Evolutionary conservation across 2,797 vertebrate species (phyloP).

Genomic region (Lepilemur septentrionalis): DNA sequence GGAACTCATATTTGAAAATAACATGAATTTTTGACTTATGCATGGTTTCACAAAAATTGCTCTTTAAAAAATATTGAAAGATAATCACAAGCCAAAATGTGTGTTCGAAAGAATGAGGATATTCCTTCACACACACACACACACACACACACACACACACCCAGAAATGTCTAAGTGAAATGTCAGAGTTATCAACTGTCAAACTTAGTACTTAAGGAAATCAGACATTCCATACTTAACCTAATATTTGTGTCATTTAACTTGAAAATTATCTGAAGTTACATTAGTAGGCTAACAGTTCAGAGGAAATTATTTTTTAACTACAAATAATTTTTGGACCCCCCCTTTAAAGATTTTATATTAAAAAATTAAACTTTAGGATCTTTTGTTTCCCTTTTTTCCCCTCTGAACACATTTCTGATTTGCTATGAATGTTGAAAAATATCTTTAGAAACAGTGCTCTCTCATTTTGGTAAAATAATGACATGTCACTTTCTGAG

Average conservation of each 20-base stretch:
- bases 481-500: conserved; percentile 76
- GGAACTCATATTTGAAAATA: too few species aligned
- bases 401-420: conserved; percentile 76
- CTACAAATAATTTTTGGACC: conserved; percentile 31
- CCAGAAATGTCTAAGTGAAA: too few species aligned
- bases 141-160: too few species aligned
- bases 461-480: conserved; percentile 81
- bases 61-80: too few species aligned
- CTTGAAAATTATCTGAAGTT: conserved; percentile 55
- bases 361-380: conserved; percentile 56
- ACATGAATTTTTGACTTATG: too few species aligned
- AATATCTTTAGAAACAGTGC: conserved; percentile 78
- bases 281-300: conserved; percentile 27
- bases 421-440: conserved; percentile 78
- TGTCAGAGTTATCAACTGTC: too few species aligned
- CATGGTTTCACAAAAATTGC: too few species aligned
- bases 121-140: too few species aligned
- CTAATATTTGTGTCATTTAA: not conserved
- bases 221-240: too few species aligned
- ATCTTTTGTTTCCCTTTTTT: conserved; percentile 37
- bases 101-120: too few species aligned
- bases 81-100: too few species aligned
- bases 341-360: conserved; percentile 37
- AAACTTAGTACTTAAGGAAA: too few species aligned
- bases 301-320: conserved; percentile 56